Conservation (phyloP, 2,113 vertebrate genomes). For the Hydrolagus affinis region DNA sequence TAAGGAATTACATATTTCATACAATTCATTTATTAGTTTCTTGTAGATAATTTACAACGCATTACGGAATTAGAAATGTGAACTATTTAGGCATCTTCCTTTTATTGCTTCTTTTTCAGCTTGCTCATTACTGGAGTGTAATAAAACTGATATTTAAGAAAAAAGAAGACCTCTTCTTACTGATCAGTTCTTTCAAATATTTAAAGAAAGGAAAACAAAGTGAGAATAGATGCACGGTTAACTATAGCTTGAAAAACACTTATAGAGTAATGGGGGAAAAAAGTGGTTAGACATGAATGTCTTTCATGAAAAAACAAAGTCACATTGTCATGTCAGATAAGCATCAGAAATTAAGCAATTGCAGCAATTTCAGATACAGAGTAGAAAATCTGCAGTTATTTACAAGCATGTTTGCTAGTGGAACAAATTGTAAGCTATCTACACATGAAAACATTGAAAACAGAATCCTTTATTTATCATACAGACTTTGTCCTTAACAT, state of each 20-base stretch:
- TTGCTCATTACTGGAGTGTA: neutral
- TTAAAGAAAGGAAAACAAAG: conserved; percentile 32
- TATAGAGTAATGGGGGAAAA: conserved; percentile 37
- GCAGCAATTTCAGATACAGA: conserved; percentile 48
- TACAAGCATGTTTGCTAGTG: neutral
- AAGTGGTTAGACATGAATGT: conserved; percentile 38
- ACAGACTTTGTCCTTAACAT: neutral
- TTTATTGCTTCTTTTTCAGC: neutral
- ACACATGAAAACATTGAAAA: neutral
- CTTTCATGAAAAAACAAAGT: conserved; percentile 46
- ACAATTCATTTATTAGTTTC: neutral
- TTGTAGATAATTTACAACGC: neutral
- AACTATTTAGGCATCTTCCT: neutral
- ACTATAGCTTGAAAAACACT: conserved; percentile 36
- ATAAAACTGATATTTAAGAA: neutral
- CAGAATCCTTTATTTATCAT: neutral
- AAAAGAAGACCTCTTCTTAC: neutral
- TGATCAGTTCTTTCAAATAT: conserved; percentile 30
- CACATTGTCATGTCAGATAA: conserved; percentile 40
- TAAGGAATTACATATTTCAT: neutral
- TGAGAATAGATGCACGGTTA: neutral
- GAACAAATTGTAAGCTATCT: neutral
- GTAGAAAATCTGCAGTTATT: conserved; percentile 41
- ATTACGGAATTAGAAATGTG: neutral
- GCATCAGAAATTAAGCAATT: conserved; percentile 49